Conservation (phyloP, 2,797 vertebrate genomes). For the Phaenicophaeus curvirostris region DNA sequence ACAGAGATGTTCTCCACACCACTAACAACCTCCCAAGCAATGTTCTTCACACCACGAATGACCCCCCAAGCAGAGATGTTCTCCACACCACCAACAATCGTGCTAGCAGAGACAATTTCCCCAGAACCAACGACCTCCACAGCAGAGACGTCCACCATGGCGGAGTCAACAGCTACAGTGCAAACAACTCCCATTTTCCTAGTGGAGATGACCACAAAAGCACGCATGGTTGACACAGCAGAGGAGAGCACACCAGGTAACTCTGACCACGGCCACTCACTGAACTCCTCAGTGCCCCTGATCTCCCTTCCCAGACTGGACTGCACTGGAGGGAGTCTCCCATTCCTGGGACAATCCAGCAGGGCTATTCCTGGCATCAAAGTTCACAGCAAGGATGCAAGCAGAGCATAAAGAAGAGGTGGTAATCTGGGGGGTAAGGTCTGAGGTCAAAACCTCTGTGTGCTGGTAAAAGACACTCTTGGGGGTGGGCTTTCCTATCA, state of each 20-base stretch:
- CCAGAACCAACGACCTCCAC: not conserved
- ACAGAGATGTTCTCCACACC: not conserved
- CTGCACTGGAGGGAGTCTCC: no score
- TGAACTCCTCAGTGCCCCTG: not conserved
- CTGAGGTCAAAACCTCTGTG: not conserved
- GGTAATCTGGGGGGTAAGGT: no score
- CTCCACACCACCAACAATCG: rapidly evolving
- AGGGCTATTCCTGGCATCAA: not conserved
- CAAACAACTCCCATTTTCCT: rapidly evolving
- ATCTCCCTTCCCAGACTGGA: not conserved
- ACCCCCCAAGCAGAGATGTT: rapidly evolving
- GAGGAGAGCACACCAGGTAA: not conserved
- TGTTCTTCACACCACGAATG: not conserved
- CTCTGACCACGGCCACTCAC: not conserved
- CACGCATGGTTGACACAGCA: rapidly evolving
- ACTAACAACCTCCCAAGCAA: not conserved
- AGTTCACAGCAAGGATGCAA: not conserved
- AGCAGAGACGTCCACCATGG: no score
- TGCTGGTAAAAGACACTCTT: not conserved
- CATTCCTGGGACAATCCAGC: no score
- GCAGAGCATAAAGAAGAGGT: not conserved
- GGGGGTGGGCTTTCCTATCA: rapidly evolving
- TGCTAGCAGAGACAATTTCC: rapidly evolving
- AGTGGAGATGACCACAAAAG: rapidly evolving
- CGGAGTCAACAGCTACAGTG: not conserved